These are phyloP conservation scores for Ochropleura leucogaster DNA, from an alignment of 2,888 invertebrate genomes.

Conservation along the genomic window DNA sequence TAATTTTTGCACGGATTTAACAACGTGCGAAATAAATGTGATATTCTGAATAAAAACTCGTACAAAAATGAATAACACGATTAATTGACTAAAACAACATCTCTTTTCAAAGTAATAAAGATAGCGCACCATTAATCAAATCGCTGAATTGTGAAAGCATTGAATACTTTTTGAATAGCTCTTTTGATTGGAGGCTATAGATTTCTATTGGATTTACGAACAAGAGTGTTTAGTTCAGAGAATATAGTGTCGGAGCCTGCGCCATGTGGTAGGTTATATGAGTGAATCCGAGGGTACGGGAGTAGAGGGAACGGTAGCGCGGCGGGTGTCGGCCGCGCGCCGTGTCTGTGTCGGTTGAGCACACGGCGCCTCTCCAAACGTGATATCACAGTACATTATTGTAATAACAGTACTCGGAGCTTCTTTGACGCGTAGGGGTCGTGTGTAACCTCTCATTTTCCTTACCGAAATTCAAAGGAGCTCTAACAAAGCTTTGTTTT, in stretches of 20 bases:
- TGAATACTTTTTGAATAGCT: constrained; percentile 44
- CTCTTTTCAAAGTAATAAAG: constrained; percentile 41
- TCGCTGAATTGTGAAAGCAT: constrained; percentile 42
- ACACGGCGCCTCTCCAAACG: constrained; percentile 75
- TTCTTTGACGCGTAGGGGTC: constrained; percentile 85
- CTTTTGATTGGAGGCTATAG: constrained; percentile 40
- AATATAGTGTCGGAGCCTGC: constrained; percentile 20
- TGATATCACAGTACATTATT: constrained; percentile 87
- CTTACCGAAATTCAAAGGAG: constrained; percentile 90
- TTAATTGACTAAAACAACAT: constrained; percentile 44
- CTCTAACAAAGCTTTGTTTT: constrained; percentile 90
- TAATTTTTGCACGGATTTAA: constrained; percentile 52
- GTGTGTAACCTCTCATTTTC: constrained; percentile 90
- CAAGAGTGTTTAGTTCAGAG: constrained; percentile 28
- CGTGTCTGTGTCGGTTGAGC: constrained; percentile 65
- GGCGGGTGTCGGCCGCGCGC: constrained; percentile 52
- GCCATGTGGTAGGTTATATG: constrained; percentile 30
- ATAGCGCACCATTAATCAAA: constrained; percentile 57
- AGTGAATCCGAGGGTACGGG: constrained; percentile 29
- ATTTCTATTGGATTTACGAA: constrained; percentile 38
- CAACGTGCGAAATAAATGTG: constrained; percentile 44
- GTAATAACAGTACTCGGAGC: constrained; percentile 87
- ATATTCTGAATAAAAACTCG: constrained; percentile 44
- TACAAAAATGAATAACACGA: constrained; percentile 37
- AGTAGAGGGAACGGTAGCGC: constrained; percentile 45